Percentiles rank a stretch among this genome's conserved stretches.
Evolutionary conservation across 2,113 vertebrate species (phyloP).

Genomic region (Grallaria varia): DNA sequence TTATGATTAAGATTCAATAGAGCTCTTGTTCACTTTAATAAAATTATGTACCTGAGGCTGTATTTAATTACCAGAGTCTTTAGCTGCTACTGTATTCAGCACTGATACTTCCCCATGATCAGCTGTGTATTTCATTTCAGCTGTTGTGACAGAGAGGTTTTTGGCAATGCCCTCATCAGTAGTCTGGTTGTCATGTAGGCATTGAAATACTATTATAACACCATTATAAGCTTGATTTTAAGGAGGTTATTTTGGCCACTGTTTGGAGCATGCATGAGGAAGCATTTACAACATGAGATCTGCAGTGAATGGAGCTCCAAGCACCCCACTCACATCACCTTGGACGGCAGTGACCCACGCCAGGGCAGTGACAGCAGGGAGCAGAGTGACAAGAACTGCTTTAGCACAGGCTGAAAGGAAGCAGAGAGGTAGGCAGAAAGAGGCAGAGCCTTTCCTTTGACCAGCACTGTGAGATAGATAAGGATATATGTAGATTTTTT

Average conservation of each 20-base stretch:
- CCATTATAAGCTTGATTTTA: neutral
- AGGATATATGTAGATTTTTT: neutral
- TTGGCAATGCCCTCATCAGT: neutral
- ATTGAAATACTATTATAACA: neutral
- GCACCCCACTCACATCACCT: neutral
- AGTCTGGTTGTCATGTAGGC: neutral
- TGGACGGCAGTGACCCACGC: rapidly evolving
- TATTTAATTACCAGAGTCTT: neutral
- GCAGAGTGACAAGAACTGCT: neutral
- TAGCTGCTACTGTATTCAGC: neutral
- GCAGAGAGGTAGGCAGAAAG: neutral
- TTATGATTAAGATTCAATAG: neutral
- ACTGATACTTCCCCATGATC: neutral
- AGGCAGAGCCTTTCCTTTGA: neutral
- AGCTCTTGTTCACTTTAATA: neutral
- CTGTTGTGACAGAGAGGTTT: neutral
- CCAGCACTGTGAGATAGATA: neutral
- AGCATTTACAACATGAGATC: neutral
- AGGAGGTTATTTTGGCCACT: neutral
- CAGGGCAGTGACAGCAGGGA: neutral
- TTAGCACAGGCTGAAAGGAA: neutral
- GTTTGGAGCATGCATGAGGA: neutral
- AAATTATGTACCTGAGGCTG: neutral
- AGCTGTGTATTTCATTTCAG: neutral
- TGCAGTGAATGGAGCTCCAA: neutral